These are phyloP conservation scores for Leucophenga maculata DNA, from an alignment of 2,888 invertebrate species.

Conservation along the genomic window DNA sequence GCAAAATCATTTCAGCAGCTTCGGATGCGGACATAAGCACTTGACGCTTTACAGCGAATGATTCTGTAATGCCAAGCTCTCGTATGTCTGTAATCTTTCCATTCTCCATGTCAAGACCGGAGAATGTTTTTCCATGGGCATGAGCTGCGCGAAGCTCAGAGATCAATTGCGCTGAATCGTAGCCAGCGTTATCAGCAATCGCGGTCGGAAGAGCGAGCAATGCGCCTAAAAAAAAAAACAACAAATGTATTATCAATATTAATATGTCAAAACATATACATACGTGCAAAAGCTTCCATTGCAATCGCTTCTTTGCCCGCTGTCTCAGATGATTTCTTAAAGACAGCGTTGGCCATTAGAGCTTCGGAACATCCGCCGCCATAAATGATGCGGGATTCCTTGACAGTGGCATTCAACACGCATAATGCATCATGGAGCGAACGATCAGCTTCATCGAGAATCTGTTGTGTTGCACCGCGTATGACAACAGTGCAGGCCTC, in stretches of 20 bases:
- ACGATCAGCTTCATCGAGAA: slow-evolving; percentile 98
- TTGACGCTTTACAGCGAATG: slow-evolving; percentile 96
- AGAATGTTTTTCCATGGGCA: slow-evolving; percentile 82
- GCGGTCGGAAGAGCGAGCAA: slow-evolving; percentile 92
- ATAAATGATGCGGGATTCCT: slow-evolving; percentile 90
- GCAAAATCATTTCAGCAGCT: slow-evolving; percentile 98
- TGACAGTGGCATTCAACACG: slow-evolving; percentile 95
- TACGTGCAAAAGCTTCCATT: slow-evolving; percentile 92
- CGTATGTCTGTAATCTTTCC: slow-evolving; percentile 93
- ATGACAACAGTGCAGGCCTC: slow-evolving; percentile 98
- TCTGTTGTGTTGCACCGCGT: slow-evolving; percentile 98
- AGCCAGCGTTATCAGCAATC: slow-evolving; percentile 99
- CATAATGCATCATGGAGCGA: slow-evolving; percentile 98
- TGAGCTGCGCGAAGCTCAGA: slow-evolving; percentile 94
- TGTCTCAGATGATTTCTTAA: slow-evolving; percentile 85
- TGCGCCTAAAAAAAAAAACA: slow-evolving; percentile 74
- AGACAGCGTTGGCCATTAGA: slow-evolving; percentile 96
- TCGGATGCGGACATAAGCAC: slow-evolving; percentile 95
- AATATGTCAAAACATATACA: slow-evolving; percentile 35
- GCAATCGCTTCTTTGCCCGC: slow-evolving; percentile 98
- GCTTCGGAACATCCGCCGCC: slow-evolving; percentile 97
- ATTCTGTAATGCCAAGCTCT: slow-evolving; percentile 93
- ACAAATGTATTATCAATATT: background rate
- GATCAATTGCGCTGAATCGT: slow-evolving; percentile 95
- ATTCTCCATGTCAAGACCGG: slow-evolving; percentile 85